Evolutionary conservation across 37 sponge, comb jelly and placozoan genomes (phyloP).

Genomic region (Aphrocallistes beatrix): DNA sequence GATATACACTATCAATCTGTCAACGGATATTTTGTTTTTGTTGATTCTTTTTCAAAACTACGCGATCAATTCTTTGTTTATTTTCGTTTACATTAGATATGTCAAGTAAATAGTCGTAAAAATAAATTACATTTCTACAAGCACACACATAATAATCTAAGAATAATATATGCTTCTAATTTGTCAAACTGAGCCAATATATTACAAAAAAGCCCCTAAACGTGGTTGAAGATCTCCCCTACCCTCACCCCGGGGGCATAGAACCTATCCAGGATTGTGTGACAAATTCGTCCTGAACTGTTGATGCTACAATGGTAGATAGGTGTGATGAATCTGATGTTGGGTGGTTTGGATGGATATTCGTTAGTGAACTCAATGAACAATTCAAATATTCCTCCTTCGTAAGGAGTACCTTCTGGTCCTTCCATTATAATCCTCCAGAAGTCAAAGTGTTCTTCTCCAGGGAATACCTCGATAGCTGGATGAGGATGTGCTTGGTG

Average conservation of each 20-base stretch:
- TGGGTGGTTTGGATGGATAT: slow-evolving; percentile 25
- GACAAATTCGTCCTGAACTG: slow-evolving; percentile 10
- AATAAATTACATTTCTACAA: too few relatives aligned
- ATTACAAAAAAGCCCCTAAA: too few relatives aligned
- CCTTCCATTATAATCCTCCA: slow-evolving; percentile 23
- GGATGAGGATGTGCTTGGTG: not conserved
- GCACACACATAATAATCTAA: too few relatives aligned
- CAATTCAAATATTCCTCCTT: not conserved
- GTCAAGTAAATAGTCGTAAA: too few relatives aligned
- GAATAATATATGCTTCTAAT: too few relatives aligned
- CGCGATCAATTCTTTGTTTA: too few relatives aligned
- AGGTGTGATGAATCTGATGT: slow-evolving; percentile 21
- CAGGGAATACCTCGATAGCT: slow-evolving; percentile 20
- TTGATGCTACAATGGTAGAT: slow-evolving; percentile 25
- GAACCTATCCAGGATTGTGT: not conserved
- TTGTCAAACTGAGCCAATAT: too few relatives aligned
- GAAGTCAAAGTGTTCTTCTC: not conserved
- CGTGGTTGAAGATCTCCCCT: slow-evolving; percentile 8
- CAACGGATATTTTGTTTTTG: too few relatives aligned
- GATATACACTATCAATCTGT: too few relatives aligned
- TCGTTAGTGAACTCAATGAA: slow-evolving; percentile 4
- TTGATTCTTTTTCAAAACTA: too few relatives aligned
- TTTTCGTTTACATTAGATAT: too few relatives aligned
- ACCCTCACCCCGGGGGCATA: not conserved
- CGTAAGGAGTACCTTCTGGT: slow-evolving; percentile 1